Evolutionary conservation across 2,113 vertebrate species (phyloP).

Genomic region (Pseudorhombus dupliciocellatus): DNA sequence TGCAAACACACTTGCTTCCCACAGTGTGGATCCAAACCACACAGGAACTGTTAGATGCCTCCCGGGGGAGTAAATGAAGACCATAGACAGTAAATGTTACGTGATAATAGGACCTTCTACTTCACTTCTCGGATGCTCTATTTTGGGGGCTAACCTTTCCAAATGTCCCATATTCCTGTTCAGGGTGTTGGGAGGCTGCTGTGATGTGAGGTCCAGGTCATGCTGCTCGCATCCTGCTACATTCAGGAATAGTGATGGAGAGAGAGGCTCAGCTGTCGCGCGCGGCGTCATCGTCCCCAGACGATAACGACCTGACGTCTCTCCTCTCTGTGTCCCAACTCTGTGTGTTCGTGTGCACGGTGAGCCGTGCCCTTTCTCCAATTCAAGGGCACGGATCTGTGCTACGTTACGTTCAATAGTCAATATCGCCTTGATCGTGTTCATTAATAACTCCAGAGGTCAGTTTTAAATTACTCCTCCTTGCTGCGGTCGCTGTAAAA

Average conservation of each 20-base stretch:
- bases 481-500: slow-evolving; percentile 38
- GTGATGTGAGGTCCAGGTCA: slow-evolving; percentile 5
- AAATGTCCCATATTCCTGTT: background rate
- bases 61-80: background rate
- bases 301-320: slow-evolving; percentile 26
- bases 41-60: background rate
- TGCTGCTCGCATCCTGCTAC: background rate
- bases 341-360: slow-evolving; percentile 14
- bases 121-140: background rate
- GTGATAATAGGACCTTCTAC: background rate
- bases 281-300: slow-evolving; percentile 29
- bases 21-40: slow-evolving; percentile 16
- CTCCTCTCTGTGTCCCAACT: slow-evolving; percentile 21
- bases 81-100: slow-evolving; percentile 1
- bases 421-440: slow-evolving; percentile 55
- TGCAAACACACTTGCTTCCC: background rate
- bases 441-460: slow-evolving; percentile 64
- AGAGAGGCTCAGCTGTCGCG: slow-evolving; percentile 37
- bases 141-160: background rate
- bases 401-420: slow-evolving; percentile 57
- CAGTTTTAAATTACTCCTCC: slow-evolving; percentile 51
- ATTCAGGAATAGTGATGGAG: slow-evolving; percentile 33
- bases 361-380: slow-evolving; percentile 53
- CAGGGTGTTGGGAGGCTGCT: background rate
- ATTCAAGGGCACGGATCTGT: slow-evolving; percentile 60